These are phyloP conservation scores for Netelia melanura DNA, from an alignment of 2,888 invertebrate genomes.

Conservation along the genomic window DNA sequence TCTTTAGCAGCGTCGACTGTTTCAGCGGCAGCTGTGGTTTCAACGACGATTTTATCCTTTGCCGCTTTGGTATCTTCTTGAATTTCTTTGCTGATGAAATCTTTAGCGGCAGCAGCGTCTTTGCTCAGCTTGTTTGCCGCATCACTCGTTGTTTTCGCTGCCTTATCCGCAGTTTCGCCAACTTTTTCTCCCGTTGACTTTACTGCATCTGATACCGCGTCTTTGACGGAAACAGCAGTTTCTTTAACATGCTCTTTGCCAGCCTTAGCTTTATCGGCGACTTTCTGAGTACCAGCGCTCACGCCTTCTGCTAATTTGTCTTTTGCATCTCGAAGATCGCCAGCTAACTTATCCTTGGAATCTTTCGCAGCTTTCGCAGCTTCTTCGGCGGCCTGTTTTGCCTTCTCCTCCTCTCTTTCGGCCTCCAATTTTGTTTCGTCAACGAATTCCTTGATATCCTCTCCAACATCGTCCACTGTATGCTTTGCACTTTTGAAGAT, in stretches of 20 bases:
- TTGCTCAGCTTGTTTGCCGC: constrained; percentile 20
- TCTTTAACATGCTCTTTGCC: constrained; percentile 63
- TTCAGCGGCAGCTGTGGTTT: constrained; percentile 82
- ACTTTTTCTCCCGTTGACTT: constrained; percentile 52
- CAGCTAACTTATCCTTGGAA: constrained; percentile 30
- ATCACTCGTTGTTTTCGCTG: constrained; percentile 25
- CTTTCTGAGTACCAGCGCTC: constrained; percentile 35
- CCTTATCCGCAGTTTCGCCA: constrained; percentile 46
- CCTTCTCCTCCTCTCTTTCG: constrained; percentile 64
- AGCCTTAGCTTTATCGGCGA: constrained; percentile 47
- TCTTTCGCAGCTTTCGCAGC: constrained; percentile 55
- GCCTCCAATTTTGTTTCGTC: constrained; percentile 33
- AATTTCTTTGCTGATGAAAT: constrained; percentile 66
- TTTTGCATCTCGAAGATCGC: constrained; percentile 50
- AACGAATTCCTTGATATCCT: constrained; percentile 51
- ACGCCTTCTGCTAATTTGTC: constrained; percentile 55
- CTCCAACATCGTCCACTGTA: constrained; percentile 47
- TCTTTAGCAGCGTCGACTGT: constrained; percentile 59
- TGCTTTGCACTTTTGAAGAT: constrained; percentile 57
- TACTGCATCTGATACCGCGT: constrained; percentile 7
- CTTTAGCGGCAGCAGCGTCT: constrained; percentile 48
- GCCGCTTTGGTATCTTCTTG: constrained; percentile 59
- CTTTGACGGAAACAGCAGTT: constrained; percentile 81
- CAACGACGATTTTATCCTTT: constrained; percentile 18
- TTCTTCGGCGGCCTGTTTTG: constrained; percentile 29